These are phyloP conservation scores for Malurus melanocephalus DNA, from an alignment of 2,113 vertebrate genomes.

Conservation along the genomic window DNA sequence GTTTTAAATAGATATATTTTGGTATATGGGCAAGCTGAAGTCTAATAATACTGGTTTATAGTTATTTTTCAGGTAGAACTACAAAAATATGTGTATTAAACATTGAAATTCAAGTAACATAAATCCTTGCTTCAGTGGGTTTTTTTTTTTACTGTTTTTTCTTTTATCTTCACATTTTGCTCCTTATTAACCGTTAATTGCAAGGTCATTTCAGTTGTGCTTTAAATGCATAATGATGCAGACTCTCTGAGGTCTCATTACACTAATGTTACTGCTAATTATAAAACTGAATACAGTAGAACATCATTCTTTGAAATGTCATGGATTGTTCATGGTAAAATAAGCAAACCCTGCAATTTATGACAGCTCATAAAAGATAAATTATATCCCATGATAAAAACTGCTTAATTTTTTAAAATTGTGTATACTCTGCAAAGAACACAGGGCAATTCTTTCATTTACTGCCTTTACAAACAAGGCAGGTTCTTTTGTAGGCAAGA, in stretches of 20 bases:
- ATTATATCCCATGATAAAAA: neutral
- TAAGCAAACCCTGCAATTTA: neutral
- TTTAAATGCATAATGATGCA: neutral
- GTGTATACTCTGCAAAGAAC: neutral
- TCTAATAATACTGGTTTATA: neutral
- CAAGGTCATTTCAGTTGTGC: neutral
- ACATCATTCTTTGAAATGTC: conserved; percentile 2
- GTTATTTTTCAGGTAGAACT: neutral
- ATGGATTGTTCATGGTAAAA: conserved; percentile 4
- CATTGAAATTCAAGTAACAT: neutral
- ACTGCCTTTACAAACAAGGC: neutral
- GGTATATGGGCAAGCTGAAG: neutral
- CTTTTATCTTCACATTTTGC: neutral
- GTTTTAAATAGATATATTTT: neutral
- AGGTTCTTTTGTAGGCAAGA: neutral
- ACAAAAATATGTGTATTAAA: neutral
- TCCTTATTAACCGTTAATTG: neutral
- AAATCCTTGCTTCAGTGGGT: neutral
- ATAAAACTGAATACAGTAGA: neutral
- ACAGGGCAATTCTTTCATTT: neutral
- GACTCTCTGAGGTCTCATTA: neutral
- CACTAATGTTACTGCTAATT: conserved; percentile 5
- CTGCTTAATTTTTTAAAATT: neutral
- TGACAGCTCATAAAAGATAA: neutral
- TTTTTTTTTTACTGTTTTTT: neutral